phyloP scores from a whole-genome alignment of 2,888 invertebrate genomes.

The Orchesellides sinensis region DNA sequence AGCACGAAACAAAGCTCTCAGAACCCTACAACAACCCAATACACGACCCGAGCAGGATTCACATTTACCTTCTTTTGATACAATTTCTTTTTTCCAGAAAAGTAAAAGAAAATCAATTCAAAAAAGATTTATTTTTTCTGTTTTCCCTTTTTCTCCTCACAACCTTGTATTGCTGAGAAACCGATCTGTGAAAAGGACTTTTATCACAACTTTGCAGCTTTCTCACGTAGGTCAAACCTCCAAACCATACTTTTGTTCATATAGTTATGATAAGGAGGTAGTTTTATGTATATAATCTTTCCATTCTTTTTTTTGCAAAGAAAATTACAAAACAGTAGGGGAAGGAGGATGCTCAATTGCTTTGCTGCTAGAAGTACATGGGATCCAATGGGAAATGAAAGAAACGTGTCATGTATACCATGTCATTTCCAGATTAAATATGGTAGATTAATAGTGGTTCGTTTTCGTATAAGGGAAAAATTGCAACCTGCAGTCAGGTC shows the following conservation, averaged over 20 bases:
- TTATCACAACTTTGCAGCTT: slow-evolving; percentile 54
- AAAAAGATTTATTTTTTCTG: slow-evolving; percentile 51
- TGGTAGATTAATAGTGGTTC: slow-evolving; percentile 42
- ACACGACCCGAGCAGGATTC: slow-evolving; percentile 1
- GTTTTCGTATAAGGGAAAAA: slow-evolving; percentile 13
- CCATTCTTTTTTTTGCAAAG: not conserved
- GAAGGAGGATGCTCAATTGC: not conserved
- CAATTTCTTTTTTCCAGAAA: slow-evolving; percentile 25
- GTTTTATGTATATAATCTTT: no score
- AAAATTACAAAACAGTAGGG: not conserved
- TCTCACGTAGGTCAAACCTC: slow-evolving; percentile 51
- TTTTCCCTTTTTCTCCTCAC: not conserved
- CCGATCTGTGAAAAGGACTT: slow-evolving; percentile 50
- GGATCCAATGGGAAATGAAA: slow-evolving; percentile 29
- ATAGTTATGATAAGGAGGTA: no score
- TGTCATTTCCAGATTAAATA: slow-evolving; percentile 65
- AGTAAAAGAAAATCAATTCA: slow-evolving; percentile 54
- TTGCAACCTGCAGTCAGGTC: slow-evolving; percentile 47
- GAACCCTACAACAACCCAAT: not conserved
- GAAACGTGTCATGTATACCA: slow-evolving; percentile 49
- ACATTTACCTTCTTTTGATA: not conserved
- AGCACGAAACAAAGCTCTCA: not conserved
- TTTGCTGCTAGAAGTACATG: not conserved
- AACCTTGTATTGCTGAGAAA: slow-evolving; percentile 20
- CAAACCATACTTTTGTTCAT: not conserved